These are phyloP conservation scores for Mus pahari DNA, from an alignment of 2,113 vertebrate species.

Conservation along the genomic window DNA sequence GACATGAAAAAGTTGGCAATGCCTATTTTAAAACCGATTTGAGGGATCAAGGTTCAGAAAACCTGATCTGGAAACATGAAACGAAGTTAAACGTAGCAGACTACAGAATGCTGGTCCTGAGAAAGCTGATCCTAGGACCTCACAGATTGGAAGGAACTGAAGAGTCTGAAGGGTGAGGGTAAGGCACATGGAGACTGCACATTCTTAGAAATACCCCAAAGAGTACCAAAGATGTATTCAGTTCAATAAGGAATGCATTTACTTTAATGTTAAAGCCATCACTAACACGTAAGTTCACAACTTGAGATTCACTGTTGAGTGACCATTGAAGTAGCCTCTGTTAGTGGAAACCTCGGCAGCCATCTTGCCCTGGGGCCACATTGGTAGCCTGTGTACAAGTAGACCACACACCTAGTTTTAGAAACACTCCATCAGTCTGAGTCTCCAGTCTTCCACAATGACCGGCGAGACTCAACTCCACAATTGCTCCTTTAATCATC, in stretches of 20 bases:
- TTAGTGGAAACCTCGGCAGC: background rate
- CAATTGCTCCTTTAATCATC: background rate
- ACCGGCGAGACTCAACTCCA: background rate
- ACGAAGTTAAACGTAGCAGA: background rate
- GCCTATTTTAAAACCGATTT: background rate
- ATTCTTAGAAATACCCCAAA: background rate
- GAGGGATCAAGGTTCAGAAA: background rate
- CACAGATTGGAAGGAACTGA: background rate
- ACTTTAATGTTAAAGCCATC: background rate
- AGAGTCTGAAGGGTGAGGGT: background rate
- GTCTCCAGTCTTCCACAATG: background rate
- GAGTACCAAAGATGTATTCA: background rate
- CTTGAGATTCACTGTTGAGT: fast-evolving
- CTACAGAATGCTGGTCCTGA: background rate
- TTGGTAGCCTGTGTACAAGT: too few species aligned
- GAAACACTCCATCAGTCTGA: background rate
- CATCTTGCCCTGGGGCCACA: too few species aligned
- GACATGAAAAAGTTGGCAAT: background rate
- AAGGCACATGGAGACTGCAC: background rate
- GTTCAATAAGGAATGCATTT: background rate
- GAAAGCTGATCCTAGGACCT: background rate
- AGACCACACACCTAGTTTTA: background rate
- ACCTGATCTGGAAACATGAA: background rate
- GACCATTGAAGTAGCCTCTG: background rate
- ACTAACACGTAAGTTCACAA: background rate